Evolutionary conservation across 2,113 vertebrate species (phyloP), one percentile per base, ranked within the genome.

Genomic region (Tupaia tana): DNA sequence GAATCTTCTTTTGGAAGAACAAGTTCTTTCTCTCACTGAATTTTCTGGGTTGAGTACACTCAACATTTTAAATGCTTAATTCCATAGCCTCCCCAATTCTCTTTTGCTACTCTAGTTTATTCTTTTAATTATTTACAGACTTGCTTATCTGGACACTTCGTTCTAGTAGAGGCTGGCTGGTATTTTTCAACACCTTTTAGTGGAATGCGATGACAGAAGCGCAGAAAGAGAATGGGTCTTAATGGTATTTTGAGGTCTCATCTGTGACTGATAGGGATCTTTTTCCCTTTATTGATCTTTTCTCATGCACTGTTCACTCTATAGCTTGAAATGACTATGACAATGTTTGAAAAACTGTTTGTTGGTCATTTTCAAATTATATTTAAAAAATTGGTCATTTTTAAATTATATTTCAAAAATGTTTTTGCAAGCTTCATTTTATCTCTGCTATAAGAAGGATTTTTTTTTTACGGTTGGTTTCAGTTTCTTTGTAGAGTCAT

Each of bases 71-170:
- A 96, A 58, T 64, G 31, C 18, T 89, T 89, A 83, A 79, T 87
- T 13, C 69, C 91, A 64, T 25, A 14, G 31, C 10, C 10, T 18
- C 78, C 52, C 43, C 20, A 58, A 71, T 73, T 91, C 34, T 52
- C 43, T 70, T 79, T 82, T 91, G 54, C 61, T 91, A 84, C 75
- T 94, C 75, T 86, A 85, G 67, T 92, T 90, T 90, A 93, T 90
- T 96, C 81, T 95, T 94, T 95, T 89, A 97, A 96, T 97, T 96
- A 98, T 96, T 97, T 97, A 96, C 77, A 96, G 96, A 95, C 64
- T 75, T 94, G 73, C 43, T 94, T 94, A 80, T 95, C 84, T 95
- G 94, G 91, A 96, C 58, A 85, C 80, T 96, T 94, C 16, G 16
- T 96, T 94, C 74, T 87, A 90, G 80, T 52, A 63, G 89, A 95